A percentile compares a stretch with the other conserved stretches of the same genome.
These are phyloP conservation scores for Synanthedon myopaeformis DNA, from an alignment of 2,888 invertebrate genomes.

Conservation along the genomic window DNA sequence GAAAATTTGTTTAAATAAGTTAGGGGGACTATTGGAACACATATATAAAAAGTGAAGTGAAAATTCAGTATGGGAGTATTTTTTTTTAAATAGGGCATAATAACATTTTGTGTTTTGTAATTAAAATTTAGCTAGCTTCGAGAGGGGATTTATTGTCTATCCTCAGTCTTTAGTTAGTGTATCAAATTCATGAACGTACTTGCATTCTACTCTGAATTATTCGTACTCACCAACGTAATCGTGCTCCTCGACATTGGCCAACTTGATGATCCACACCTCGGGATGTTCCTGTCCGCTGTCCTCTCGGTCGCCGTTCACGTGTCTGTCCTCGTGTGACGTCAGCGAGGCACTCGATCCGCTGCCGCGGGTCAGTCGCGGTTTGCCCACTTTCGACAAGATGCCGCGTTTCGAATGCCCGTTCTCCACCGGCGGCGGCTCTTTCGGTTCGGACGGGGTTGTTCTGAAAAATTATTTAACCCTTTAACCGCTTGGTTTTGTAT, in stretches of 20 bases:
- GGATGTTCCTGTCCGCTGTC: conserved; percentile 26
- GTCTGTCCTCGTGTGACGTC: conserved; percentile 26
- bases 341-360: conserved; percentile 28
- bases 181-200: not conserved
- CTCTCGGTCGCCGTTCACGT: conserved; percentile 26
- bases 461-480: conserved; percentile 13
- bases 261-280: conserved; percentile 54
- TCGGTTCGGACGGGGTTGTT: conserved; percentile 28
- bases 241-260: conserved; percentile 47
- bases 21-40: no score
- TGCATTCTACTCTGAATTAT: not conserved
- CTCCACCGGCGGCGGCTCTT: conserved; percentile 34
- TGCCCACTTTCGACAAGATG: conserved; percentile 48
- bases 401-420: conserved; percentile 41
- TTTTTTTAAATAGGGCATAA: no score
- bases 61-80: no score
- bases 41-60: no score
- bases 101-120: no score
- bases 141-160: no score
- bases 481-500: no score
- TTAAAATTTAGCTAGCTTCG: no score
- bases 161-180: no score
- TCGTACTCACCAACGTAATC: conserved; percentile 53
- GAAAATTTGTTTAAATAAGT: no score
- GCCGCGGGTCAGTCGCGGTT: conserved; percentile 43